Evolutionary conservation across 2,113 vertebrate genomes (phyloP), one percentile per base, ranked within the genome.

Genomic region (Aramus guarauna): DNA sequence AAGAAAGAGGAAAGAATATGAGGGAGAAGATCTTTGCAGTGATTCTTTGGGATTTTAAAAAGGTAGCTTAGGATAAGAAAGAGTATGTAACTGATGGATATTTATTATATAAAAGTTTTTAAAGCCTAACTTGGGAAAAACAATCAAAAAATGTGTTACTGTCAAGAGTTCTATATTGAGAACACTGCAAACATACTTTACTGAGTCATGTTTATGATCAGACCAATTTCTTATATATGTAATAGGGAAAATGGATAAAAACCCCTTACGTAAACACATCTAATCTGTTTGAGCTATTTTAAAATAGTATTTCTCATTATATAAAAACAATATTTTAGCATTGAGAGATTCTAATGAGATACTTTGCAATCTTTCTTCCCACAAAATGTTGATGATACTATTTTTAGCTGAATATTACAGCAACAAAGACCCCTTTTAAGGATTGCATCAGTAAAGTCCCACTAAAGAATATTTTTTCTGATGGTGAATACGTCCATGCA

Each of bases 401-500:
- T 48, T 67, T 91, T 88, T 73, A 79, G 13, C 9, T 43, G 53
- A 78, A 34, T 50, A 56, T 67, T 75, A 43, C 11, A 68, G 13
- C 45, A 90, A 22, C 10, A 48, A 60, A 75, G 3, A 39, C 8
- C 7, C 6, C 12, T 56, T 74, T 23, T 45, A n/a, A 71, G 14
- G 11, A 63, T n/a, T 63, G 32, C 24, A 45, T 8, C 6, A 73
- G 18, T 15, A 7, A 53, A 52, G 7, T 39, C 12, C 5, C 34
- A 68, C 29, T 52, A 34, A 72, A 64, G 27, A 67, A 50, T 4
- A 10, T n/a, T 71, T 73, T 37, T 85, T 60, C 52, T 92, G 14
- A 22, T 11, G 8, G 30, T 23, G 19, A 60, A 22, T 6, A 19
- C 0, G 1, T 67, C 26, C 20, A 59, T 0, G 0, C 6, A n/a